phyloP scores from a whole-genome alignment of 2,797 vertebrate species.

The Taeniopygia guttata region DNA sequence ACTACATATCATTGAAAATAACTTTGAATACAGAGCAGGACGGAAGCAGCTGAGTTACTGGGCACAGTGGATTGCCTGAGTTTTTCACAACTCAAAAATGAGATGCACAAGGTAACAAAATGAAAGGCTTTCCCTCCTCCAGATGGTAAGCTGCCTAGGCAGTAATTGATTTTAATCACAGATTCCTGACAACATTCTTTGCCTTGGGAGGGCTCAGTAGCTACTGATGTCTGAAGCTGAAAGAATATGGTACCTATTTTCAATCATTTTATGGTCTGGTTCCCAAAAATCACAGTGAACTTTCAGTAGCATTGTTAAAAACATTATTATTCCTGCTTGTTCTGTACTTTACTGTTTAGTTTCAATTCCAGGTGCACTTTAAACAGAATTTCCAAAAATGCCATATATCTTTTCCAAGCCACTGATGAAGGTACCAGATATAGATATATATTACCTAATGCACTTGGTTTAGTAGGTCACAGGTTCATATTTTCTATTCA shows the following conservation, averaged over 20 bases:
- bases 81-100: background rate
- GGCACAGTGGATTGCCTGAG: background rate
- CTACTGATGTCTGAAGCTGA: background rate
- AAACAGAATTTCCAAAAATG: background rate
- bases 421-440: background rate
- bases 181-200: background rate
- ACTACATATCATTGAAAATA: background rate
- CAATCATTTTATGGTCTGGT: background rate
- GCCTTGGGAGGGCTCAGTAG: background rate
- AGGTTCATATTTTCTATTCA: background rate
- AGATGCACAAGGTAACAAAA: background rate
- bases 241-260: background rate
- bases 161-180: constrained; percentile 9
- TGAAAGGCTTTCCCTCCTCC: background rate
- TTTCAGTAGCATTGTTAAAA: background rate
- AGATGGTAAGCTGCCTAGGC: background rate
- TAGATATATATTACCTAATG: background rate
- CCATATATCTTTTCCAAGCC: background rate
- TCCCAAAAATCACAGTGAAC: background rate
- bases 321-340: background rate
- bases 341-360: background rate
- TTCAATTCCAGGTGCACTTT: background rate
- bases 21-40: background rate
- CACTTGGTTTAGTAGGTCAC: background rate
- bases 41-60: background rate